A percentile compares a stretch with the other conserved stretches of the same genome.
These are phyloP conservation scores for Ophion ellenae DNA, from an alignment of 2,888 invertebrate species.

Conservation along the genomic window DNA sequence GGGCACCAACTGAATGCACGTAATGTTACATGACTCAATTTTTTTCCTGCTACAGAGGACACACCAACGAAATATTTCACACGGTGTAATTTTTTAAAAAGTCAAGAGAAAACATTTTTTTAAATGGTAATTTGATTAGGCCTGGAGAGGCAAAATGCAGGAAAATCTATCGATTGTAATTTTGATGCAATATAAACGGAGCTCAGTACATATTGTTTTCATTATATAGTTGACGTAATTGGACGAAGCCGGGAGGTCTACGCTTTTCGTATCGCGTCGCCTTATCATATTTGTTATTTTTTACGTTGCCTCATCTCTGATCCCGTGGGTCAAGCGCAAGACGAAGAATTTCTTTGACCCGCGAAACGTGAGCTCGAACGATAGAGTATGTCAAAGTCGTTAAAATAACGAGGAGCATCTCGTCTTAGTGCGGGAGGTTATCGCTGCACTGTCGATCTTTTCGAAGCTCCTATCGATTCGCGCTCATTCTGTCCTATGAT, in stretches of 20 bases:
- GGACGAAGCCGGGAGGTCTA: slow-evolving; percentile 3
- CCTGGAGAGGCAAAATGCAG: background rate
- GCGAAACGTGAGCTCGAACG: background rate
- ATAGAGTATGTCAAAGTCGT: slow-evolving; percentile 4
- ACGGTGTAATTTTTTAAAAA: slow-evolving; percentile 15
- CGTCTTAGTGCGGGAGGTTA: slow-evolving; percentile 31
- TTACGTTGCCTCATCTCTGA: slow-evolving; percentile 8
- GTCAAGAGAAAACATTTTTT: too few species aligned
- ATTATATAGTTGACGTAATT: background rate
- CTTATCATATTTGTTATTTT: slow-evolving; percentile 21
- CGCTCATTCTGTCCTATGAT: too few species aligned
- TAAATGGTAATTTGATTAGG: too few species aligned
- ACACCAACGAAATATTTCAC: background rate
- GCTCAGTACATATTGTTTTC: background rate
- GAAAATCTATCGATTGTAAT: background rate
- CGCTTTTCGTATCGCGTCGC: slow-evolving; percentile 1
- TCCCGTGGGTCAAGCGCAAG: slow-evolving; percentile 24
- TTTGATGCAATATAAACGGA: background rate
- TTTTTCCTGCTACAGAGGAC: background rate
- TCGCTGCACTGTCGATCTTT: slow-evolving; percentile 20
- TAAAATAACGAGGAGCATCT: background rate
- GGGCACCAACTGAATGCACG: slow-evolving; percentile 61
- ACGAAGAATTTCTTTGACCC: slow-evolving; percentile 33
- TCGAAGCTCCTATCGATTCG: background rate
- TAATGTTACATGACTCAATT: slow-evolving; percentile 28